Conservation (phyloP, 2,113 vertebrate species). For the Nycticryphes semicollaris region DNA sequence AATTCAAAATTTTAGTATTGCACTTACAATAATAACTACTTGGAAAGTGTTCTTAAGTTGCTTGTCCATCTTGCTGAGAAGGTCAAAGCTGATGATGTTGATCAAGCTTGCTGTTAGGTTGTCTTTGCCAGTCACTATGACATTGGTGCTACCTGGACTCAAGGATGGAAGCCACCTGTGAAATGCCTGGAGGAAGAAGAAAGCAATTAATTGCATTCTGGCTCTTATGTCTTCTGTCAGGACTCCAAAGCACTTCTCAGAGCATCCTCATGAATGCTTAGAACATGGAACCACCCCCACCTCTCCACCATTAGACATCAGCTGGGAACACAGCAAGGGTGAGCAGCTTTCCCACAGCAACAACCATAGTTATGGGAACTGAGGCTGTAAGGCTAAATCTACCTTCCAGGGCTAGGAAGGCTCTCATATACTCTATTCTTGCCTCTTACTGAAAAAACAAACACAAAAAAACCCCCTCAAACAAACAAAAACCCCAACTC, state of each 20-base stretch:
- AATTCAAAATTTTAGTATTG: background rate
- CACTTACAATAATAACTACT: slow-evolving; percentile 92
- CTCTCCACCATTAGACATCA: background rate
- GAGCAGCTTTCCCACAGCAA: background rate
- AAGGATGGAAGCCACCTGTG: slow-evolving; percentile 91
- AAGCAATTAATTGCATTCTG: background rate
- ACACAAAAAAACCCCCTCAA: no score
- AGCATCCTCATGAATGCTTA: background rate
- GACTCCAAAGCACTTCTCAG: background rate
- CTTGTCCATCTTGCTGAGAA: slow-evolving; percentile 90
- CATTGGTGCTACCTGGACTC: slow-evolving; percentile 81
- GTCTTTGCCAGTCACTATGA: slow-evolving; percentile 89
- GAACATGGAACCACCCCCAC: background rate
- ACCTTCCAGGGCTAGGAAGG: background rate
- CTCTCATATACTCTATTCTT: background rate
- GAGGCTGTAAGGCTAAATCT: background rate
- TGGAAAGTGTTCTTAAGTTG: slow-evolving; percentile 82
- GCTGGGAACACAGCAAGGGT: background rate
- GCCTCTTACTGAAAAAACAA: background rate
- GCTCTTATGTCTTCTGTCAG: background rate
- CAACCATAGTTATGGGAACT: background rate
- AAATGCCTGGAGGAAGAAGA: slow-evolving; percentile 82
- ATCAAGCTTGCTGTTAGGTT: slow-evolving; percentile 80
- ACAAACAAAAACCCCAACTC: background rate
- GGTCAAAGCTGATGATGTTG: slow-evolving; percentile 96